These are phyloP conservation scores for Syngnathus typhle DNA, from an alignment of 2,113 vertebrate genomes.

Conservation along the genomic window DNA sequence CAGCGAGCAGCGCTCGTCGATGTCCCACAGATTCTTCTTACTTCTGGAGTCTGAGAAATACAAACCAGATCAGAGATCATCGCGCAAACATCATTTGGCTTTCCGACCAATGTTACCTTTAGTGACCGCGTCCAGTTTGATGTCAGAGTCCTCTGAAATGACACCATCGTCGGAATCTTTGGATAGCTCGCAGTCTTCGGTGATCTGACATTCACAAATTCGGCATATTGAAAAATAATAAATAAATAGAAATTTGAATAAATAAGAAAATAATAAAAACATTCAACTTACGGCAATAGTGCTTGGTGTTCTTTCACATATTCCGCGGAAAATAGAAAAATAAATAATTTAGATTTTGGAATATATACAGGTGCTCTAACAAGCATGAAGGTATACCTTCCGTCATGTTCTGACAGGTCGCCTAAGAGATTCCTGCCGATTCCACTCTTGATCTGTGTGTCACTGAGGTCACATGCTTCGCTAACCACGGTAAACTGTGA, in stretches of 20 bases:
- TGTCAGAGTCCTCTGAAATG: constrained; percentile 75
- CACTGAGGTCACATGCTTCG: constrained; percentile 44
- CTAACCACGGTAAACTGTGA: constrained; percentile 48
- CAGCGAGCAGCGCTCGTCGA: constrained; percentile 79
- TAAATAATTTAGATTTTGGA: no score
- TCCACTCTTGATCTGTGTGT: constrained; percentile 53
- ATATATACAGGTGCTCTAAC: no score
- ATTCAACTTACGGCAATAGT: neutral
- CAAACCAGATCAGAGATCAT: neutral
- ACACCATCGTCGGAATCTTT: constrained; percentile 80
- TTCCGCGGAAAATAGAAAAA: constrained; percentile 22
- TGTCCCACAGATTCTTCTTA: constrained; percentile 79
- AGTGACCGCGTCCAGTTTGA: constrained; percentile 70
- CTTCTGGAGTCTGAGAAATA: constrained; percentile 71
- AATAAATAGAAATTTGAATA: no score
- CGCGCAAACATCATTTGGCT: neutral
- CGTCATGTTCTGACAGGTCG: constrained; percentile 75
- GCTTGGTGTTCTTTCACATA: constrained; percentile 2
- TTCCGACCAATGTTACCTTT: constrained; percentile 63
- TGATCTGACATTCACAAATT: constrained; percentile 28
- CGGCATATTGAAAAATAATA: neutral
- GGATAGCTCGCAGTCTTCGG: constrained; percentile 51
- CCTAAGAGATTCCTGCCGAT: constrained; percentile 47
- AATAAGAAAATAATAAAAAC: no score
- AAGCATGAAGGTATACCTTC: constrained; percentile 66